Percentiles rank a stretch among this genome's conserved stretches.
These are phyloP conservation scores for Orientallactaga sibirica DNA, from an alignment of 2,797 vertebrate genomes.

Conservation along the genomic window DNA sequence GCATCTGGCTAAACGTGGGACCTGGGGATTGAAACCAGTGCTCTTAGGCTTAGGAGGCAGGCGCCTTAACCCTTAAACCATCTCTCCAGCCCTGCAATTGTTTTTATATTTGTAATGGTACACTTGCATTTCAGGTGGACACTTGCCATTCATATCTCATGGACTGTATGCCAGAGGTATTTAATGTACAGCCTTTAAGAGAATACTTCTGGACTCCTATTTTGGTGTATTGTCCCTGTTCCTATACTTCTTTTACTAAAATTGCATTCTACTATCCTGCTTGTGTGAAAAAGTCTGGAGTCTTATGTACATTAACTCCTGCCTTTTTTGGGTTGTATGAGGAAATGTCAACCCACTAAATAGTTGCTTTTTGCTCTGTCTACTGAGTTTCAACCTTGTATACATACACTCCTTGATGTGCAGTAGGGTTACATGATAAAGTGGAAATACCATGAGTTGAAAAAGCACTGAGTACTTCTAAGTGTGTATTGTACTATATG, in stretches of 20 bases:
- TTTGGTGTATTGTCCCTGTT: not conserved
- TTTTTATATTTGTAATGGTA: not conserved
- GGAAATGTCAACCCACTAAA: rapidly evolving
- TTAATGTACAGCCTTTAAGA: too few relatives aligned
- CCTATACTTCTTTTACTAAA: not conserved
- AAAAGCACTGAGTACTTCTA: not conserved
- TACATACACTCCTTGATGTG: not conserved
- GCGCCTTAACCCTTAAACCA: too few relatives aligned
- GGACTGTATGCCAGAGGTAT: not conserved
- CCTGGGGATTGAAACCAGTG: too few relatives aligned
- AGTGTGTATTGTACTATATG: not conserved
- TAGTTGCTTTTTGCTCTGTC: not conserved
- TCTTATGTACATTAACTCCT: not conserved
- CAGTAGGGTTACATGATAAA: not conserved
- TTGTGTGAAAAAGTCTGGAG: not conserved
- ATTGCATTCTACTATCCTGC: not conserved
- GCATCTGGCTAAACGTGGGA: too few relatives aligned
- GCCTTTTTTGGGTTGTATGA: not conserved
- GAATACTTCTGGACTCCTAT: not conserved
- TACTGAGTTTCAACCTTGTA: not conserved
- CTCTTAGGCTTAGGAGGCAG: too few relatives aligned
- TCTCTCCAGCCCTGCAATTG: not conserved
- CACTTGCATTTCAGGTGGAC: not conserved
- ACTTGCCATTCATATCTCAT: not conserved
- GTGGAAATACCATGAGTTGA: not conserved